phyloP scores from a whole-genome alignment of 1,140 invertebrate species.

The Aphaenogaster rudis region DNA sequence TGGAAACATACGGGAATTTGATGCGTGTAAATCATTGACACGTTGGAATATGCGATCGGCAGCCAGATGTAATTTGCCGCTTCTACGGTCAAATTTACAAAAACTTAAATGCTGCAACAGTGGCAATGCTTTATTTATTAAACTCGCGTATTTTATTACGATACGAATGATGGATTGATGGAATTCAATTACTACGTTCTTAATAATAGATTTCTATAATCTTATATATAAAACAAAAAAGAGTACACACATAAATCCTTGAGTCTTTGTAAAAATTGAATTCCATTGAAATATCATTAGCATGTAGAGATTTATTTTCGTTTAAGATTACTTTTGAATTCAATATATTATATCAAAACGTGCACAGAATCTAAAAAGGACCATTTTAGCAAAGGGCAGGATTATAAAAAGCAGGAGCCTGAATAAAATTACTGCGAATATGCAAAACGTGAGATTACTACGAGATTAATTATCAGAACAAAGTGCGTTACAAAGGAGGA shows the following conservation, averaged over 20 bases:
- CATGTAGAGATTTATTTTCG: background rate
- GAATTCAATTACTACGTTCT: background rate
- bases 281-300: background rate
- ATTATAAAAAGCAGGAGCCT: background rate
- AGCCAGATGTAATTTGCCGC: constrained; percentile 8
- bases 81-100: background rate
- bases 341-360: background rate
- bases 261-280: background rate
- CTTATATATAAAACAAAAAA: background rate
- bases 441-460: constrained; percentile 32
- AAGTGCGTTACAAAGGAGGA: constrained; percentile 51
- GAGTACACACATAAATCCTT: background rate
- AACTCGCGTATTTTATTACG: constrained; percentile 1
- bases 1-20: constrained; percentile 30
- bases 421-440: constrained; percentile 40
- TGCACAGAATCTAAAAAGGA: background rate
- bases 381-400: background rate
- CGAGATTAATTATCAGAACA: constrained; percentile 43
- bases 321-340: constrained; percentile 19
- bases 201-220: constrained; percentile 9
- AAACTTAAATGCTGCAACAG: constrained; percentile 25
- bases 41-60: constrained; percentile 13
- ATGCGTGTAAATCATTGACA: constrained; percentile 42
- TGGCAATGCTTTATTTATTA: constrained; percentile 11
- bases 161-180: background rate